phyloP scores from a whole-genome alignment of 2,888 invertebrate species.

The Adelphocoris suturalis region DNA sequence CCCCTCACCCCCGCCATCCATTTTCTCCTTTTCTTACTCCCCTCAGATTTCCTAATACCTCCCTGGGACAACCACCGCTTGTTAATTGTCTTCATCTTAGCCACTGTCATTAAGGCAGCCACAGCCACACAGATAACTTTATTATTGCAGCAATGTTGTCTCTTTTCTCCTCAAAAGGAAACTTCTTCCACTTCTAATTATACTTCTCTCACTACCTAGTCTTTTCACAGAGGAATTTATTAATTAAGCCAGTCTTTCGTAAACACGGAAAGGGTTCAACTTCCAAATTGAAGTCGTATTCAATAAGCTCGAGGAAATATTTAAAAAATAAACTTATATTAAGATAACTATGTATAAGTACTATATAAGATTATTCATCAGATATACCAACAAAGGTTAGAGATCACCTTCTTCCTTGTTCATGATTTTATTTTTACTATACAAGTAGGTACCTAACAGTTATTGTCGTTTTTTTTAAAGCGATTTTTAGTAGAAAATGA shows the following conservation, averaged over 20 bases:
- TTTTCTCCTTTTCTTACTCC: background rate
- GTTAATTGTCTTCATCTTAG: constrained; percentile 47
- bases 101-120: constrained; percentile 46
- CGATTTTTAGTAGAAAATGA: too few species aligned
- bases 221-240: constrained; percentile 21
- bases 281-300: background rate
- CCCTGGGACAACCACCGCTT: constrained; percentile 15
- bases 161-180: constrained; percentile 17
- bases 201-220: constrained; percentile 14
- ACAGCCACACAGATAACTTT: constrained; percentile 42
- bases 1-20: too few species aligned
- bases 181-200: constrained; percentile 32
- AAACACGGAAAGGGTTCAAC: background rate
- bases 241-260: constrained; percentile 13
- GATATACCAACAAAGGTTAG: too few species aligned
- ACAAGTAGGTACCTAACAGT: too few species aligned
- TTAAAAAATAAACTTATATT: too few species aligned
- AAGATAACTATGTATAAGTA: too few species aligned
- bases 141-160: constrained; percentile 49
- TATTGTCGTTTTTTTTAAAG: too few species aligned
- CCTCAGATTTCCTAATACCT: constrained; percentile 13
- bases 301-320: background rate
- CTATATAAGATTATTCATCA: too few species aligned
- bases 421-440: too few species aligned
- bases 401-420: too few species aligned